A percentile compares a stretch with the other conserved stretches of the same genome.
Evolutionary conservation across 2,113 vertebrate species (phyloP).

Genomic region (Eolophus roseicapilla): DNA sequence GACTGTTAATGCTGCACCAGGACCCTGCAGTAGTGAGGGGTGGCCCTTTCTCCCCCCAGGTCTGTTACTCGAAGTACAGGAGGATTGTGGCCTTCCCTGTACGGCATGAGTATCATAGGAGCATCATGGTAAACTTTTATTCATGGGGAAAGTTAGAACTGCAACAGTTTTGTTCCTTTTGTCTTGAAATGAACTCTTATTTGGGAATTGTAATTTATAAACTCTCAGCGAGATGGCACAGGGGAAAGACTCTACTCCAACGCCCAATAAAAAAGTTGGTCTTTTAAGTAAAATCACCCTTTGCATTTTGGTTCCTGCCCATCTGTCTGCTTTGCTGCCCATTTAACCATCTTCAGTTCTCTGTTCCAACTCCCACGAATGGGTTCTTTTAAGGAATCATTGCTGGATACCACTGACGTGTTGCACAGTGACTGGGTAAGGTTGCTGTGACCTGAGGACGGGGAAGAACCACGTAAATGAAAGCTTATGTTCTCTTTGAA

Average conservation of each 20-base stretch:
- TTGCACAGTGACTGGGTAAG: neutral
- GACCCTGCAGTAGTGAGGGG: neutral
- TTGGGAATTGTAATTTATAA: constrained; percentile 69
- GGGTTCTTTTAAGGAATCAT: neutral
- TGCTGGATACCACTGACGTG: neutral
- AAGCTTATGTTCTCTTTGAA: neutral
- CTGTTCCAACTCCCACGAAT: neutral
- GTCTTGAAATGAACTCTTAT: constrained; percentile 42
- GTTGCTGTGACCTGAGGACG: neutral
- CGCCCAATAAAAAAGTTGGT: constrained; percentile 57
- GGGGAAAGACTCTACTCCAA: constrained; percentile 42
- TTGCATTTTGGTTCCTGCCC: constrained; percentile 61
- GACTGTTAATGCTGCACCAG: neutral
- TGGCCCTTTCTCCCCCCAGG: neutral
- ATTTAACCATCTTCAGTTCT: neutral
- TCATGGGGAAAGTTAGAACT: constrained; percentile 31
- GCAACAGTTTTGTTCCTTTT: constrained; percentile 31
- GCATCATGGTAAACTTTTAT: constrained; percentile 18
- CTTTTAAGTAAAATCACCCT: constrained; percentile 55
- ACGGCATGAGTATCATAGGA: neutral
- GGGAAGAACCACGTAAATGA: neutral
- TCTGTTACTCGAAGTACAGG: neutral
- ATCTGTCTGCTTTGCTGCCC: constrained; percentile 9
- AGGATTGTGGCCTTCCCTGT: constrained; percentile 2
- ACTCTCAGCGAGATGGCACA: constrained; percentile 28